Base-by-base conservation (phyloP, 2,888 invertebrate species). In the Rambutsinella grinnellia region DNA sequence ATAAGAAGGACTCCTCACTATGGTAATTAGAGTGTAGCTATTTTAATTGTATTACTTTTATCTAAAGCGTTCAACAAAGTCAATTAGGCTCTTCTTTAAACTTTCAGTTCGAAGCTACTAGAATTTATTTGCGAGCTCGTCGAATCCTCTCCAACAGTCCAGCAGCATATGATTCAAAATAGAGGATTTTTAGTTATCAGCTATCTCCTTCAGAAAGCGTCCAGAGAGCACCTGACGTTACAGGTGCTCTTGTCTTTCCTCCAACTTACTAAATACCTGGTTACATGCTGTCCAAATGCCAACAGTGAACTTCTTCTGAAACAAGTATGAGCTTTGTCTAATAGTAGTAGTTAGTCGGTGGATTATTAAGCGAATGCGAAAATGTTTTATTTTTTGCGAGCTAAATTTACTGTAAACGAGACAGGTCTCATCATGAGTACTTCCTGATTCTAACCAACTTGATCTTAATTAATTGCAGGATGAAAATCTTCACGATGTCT, bases 161-260 rank as follows among this genome's bases (percentile, higher is more conserved):
- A 99, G 87, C 99, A 99, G 87, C 99, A 99, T 87, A 96, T 99
- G 94, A 94, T 98, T 87, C 99, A 99, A 88, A 97, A 97, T 87
- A 93, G 97, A 84, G 99, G 99, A 76, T 99, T 99, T 88, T 91
- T 99, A 85, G 97, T 99, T 81, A 97, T 99, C 87, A 96, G 98
- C 84, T 97, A 95, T 87, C 94, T 97, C 92, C 90, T 99, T 85
- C 96, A 97, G 87, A 91, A 96, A 84, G 96, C 95, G 78, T 94
- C 93, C 65, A 90, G 96, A 80, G 96, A 97, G 85, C 98, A 99
- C 87, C 90, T 99, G 66, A 97, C 96, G 10, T 92, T 95, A 51
- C 95, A 97, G 87, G 97, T 98, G 47, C 90, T 99, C 75, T 94
- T 94, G 74, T 95, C 95, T 44, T 96, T 96, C 89, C 89, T 96